Base-by-base conservation (phyloP, 2,797 vertebrate species). In the Capromys pilorides region DNA sequence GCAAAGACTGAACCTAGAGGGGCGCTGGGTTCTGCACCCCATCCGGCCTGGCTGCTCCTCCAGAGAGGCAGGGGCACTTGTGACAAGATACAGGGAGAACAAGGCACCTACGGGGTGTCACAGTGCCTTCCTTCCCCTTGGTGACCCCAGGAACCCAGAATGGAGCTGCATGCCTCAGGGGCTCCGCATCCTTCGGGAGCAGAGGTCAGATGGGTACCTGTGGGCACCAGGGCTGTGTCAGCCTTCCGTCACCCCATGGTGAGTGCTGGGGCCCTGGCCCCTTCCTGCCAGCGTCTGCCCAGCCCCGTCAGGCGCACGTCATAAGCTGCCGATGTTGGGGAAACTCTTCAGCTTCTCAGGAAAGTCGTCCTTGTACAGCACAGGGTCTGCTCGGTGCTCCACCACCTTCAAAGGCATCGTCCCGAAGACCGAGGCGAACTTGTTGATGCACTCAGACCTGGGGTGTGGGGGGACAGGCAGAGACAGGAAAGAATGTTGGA, bases 371-470 rank as follows among this genome's bases (percentile, higher is more conserved):
- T 99, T 99, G 97, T 99, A 99, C 75, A 99, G 98, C 81, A 99
- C 99, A 0, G 99, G 99, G 96, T 99, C 99, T 0, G 99, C 99
- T 0, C 99, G 99, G 95, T 99, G 99, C 90, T 99, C 99, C 97
- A 99, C 99, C 97, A 99, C 99, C 98, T 99, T 99, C 92, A 99
- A 98, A 24, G 99, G 99, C 99, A 99, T 99, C 0, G 99, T 99
- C 81, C 99, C 99, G 18, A 99, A 99, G 93, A 99, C 99, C 0
- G 99, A 99, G 0, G 99, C 99, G 98, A 99, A 99, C 98, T 99
- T 99, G 97, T 99, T 99, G 98, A 99, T 99, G 98, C 99, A 99
- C 98, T 99, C 99, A 1, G 99, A 99, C 97, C 99, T 99, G 92
- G 45, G 11, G 22, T 49, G 12, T 5, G 21, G 10, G 73, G 66